These are phyloP conservation scores for Chloebia gouldiae DNA, from an alignment of 2,113 vertebrate species.

Conservation along the genomic window DNA sequence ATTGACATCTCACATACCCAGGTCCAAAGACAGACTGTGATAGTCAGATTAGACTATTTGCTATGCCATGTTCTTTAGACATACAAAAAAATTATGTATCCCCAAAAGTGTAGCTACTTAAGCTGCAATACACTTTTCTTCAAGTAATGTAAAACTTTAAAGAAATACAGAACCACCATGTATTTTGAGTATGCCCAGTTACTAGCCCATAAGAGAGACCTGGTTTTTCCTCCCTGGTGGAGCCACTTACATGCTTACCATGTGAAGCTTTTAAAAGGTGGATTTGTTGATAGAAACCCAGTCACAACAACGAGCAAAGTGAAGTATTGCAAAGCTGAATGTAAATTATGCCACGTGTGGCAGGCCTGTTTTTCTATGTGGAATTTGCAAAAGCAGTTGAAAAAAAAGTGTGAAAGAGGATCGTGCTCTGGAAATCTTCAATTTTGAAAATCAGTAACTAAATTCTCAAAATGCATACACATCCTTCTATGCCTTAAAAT, in stretches of 20 bases:
- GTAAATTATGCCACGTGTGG: background rate
- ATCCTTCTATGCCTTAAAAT: background rate
- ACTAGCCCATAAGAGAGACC: background rate
- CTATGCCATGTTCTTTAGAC: rapidly evolving
- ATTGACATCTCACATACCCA: background rate
- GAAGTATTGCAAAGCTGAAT: background rate
- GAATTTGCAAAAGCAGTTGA: background rate
- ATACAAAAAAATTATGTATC: background rate
- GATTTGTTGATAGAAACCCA: background rate
- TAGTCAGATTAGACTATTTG: background rate
- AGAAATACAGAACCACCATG: background rate
- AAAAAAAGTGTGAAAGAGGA: background rate
- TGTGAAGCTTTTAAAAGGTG: background rate
- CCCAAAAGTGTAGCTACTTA: background rate
- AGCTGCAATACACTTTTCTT: background rate
- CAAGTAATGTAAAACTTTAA: background rate
- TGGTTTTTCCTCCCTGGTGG: background rate
- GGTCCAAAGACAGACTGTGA: background rate
- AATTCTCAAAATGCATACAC: background rate
- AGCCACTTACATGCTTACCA: background rate
- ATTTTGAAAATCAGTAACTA: background rate
- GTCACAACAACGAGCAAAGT: background rate
- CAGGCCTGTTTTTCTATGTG: background rate
- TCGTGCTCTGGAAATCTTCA: background rate
- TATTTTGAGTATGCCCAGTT: background rate